Evolutionary conservation across 2,888 invertebrate genomes (phyloP).

Genomic region (Phaedon cochleariae): DNA sequence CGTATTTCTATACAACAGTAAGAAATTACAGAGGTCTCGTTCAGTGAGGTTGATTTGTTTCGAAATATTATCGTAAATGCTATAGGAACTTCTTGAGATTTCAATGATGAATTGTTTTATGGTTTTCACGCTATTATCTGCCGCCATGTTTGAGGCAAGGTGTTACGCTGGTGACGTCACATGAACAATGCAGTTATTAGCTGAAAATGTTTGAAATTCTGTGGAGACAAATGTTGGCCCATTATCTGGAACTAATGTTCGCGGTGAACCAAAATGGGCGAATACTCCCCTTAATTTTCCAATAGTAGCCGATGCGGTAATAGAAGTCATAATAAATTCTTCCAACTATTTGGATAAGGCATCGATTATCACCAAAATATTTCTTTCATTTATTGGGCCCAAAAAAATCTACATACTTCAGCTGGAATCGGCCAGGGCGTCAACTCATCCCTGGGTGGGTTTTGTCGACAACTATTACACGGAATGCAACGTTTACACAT

Average conservation of each 20-base stretch:
- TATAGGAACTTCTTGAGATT: background rate
- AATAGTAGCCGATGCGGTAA: background rate
- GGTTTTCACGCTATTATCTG: background rate
- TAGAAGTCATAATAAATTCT: background rate
- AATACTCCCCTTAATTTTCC: background rate
- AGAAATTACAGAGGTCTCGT: background rate
- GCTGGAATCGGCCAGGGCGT: no score
- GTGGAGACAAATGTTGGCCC: no score
- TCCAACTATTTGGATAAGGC: background rate
- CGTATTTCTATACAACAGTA: background rate
- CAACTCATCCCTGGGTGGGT: no score
- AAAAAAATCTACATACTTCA: background rate
- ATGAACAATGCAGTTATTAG: background rate
- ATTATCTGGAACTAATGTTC: background rate
- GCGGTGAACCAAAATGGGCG: background rate
- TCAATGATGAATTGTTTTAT: background rate
- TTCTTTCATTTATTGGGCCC: background rate
- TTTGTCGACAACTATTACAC: no score
- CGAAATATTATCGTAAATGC: no score
- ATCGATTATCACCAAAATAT: background rate
- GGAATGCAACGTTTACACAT: no score
- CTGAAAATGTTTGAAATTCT: background rate
- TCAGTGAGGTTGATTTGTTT: background rate
- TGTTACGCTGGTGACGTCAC: no score
- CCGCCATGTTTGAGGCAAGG: background rate